phyloP scores from a whole-genome alignment of 2,797 vertebrate species.

The Dipus sagitta region DNA sequence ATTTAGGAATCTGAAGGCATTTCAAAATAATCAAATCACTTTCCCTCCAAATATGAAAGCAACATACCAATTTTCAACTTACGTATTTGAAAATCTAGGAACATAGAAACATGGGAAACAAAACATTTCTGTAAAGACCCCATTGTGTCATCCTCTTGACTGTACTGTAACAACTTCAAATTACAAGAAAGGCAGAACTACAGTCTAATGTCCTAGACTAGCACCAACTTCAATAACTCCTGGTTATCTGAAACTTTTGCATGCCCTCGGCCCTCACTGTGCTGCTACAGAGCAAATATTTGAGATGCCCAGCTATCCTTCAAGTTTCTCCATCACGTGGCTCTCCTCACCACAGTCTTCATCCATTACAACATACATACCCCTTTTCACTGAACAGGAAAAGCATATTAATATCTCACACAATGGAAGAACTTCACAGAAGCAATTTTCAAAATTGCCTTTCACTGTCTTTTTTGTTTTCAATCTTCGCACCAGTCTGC shows the following conservation, averaged over 20 bases:
- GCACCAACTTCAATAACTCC: neutral
- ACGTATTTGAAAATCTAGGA: conserved; percentile 50
- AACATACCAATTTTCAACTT: conserved; percentile 56
- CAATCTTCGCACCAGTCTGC: too few relatives aligned
- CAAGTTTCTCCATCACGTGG: accelerated
- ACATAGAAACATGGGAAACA: neutral
- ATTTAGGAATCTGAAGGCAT: conserved; percentile 74
- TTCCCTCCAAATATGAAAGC: conserved; percentile 67
- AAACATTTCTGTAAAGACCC: neutral
- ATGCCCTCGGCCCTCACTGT: neutral
- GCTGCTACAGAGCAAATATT: neutral
- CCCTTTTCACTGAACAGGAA: neutral
- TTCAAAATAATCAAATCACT: conserved; percentile 67
- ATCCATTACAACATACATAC: neutral
- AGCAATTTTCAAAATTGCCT: neutral
- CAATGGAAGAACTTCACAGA: neutral
- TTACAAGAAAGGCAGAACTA: neutral
- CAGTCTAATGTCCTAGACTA: neutral
- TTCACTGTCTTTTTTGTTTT: conserved; percentile 1
- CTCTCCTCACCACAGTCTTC: neutral
- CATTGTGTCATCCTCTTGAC: neutral
- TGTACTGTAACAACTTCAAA: neutral
- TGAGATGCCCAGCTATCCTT: neutral
- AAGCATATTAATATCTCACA: neutral
- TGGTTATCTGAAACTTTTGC: neutral